Evolutionary conservation across 2,888 invertebrate genomes (phyloP), one percentile per base, ranked within the genome.

Genomic region (Pristionchus arcanus): DNA sequence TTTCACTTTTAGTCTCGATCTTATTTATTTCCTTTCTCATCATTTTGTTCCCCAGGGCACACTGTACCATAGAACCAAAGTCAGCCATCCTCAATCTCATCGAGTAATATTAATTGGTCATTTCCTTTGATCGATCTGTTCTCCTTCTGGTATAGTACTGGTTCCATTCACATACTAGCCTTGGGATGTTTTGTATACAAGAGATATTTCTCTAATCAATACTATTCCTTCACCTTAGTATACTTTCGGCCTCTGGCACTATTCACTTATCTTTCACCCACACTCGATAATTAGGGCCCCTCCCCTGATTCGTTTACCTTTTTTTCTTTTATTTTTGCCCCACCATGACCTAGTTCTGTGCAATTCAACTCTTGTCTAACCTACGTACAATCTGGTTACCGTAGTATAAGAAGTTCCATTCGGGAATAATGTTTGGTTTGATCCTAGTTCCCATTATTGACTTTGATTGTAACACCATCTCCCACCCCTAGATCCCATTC

Each of bases 341-440:
- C 4, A 25, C 77, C 77, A 77, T 77, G 77, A 77, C 77, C 42
- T 34, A 68, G 19, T 34, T 77, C 77, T 77, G 77, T 77, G 77
- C 77, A 42, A 77, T 77, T 42, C 77, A 25, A 42, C 9, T 42
- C 42, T 77, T 77, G 77, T 77, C 49, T 31, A 49, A 42, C 37
- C 77, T 77, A 42, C 21, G 77, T 77, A 42, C 77, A 77, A 37
- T 77, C 49, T 42, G 13, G 37, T 42, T 37, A 37, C 77, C 77
- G 49, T 77, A 42, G 49, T 77, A 34, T 42, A 21, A 37, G 19
- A 34, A 34, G 19, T 74, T 74, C 74, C 74, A 31, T 21, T 34
- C 16, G 31, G 77, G 49, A 77, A 37, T 77, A 19, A 11, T n/a
- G 77, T 77, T 77, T 37, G 77, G 71, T 71, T 71, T 71, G 34